A percentile compares a stretch with the other conserved stretches of the same genome.
Conservation (phyloP, 2,113 vertebrate species). For the Xiphophorus couchianus region DNA sequence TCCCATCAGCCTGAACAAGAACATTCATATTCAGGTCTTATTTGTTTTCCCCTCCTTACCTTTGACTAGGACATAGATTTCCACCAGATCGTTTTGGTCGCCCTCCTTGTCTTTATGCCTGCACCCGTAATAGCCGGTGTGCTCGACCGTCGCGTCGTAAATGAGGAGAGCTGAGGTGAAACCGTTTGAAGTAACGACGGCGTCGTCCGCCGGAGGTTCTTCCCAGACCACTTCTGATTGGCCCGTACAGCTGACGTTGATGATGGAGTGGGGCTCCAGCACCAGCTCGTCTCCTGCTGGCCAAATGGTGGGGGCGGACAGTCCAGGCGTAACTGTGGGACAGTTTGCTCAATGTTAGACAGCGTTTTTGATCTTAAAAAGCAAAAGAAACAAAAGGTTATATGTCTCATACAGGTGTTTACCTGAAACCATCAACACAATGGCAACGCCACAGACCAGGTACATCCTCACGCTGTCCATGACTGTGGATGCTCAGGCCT, state of each 20-base stretch:
- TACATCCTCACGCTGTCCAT: slow-evolving; percentile 81
- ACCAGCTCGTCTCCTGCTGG: slow-evolving; percentile 82
- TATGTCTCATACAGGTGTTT: slow-evolving; percentile 4
- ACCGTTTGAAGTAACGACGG: slow-evolving; percentile 80
- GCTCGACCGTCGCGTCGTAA: slow-evolving; percentile 77
- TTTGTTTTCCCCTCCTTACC: slow-evolving; percentile 73
- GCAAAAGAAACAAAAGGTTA: background rate
- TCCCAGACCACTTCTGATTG: slow-evolving; percentile 87
- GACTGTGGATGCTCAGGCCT: slow-evolving; percentile 68
- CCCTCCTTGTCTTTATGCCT: slow-evolving; percentile 69
- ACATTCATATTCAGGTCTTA: background rate
- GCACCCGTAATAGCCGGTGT: slow-evolving; percentile 88
- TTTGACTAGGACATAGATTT: slow-evolving; percentile 90
- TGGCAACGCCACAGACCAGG: slow-evolving; percentile 81
- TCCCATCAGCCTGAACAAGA: no score
- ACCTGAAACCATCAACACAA: slow-evolving; percentile 73
- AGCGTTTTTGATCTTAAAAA: background rate
- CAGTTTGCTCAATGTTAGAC: slow-evolving; percentile 15
- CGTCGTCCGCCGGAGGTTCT: slow-evolving; percentile 77
- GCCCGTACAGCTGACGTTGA: slow-evolving; percentile 89
- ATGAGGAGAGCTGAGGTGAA: slow-evolving; percentile 86
- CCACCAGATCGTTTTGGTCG: background rate
- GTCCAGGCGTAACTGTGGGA: slow-evolving; percentile 69
- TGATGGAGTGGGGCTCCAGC: slow-evolving; percentile 81
- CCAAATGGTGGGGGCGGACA: slow-evolving; percentile 81